Conservation (phyloP, 1,140 invertebrate species). For the Drosophila sulfurigaster region DNA sequence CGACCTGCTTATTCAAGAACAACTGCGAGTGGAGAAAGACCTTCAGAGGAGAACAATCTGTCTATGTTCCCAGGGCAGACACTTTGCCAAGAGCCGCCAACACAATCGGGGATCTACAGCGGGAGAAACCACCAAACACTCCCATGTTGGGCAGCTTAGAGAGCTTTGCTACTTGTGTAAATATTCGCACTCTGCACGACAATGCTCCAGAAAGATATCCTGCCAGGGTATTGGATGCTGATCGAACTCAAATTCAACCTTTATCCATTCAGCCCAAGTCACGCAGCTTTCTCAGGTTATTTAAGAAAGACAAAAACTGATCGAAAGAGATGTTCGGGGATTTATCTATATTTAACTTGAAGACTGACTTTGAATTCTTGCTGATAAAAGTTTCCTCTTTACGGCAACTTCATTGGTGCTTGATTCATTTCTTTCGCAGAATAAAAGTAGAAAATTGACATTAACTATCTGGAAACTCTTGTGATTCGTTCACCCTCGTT, state of each 20-base stretch:
- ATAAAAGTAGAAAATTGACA: background rate
- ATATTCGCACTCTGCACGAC: no score
- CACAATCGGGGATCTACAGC: background rate
- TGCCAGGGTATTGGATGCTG: background rate
- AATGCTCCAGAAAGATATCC: no score
- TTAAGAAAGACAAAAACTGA: conserved; percentile 27
- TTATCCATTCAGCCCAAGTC: background rate
- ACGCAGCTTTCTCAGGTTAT: conserved; percentile 2
- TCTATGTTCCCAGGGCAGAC: background rate
- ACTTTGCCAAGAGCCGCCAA: background rate
- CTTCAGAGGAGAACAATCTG: background rate
- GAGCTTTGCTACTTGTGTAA: background rate
- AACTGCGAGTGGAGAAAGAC: background rate
- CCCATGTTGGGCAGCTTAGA: background rate
- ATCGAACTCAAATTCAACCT: background rate
- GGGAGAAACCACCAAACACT: background rate
- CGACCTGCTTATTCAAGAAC: conserved; percentile 7
- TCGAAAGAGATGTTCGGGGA: no score
- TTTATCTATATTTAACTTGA: no score
- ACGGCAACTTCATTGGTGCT: background rate
- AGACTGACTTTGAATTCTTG: no score
- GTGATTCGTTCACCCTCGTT: background rate
- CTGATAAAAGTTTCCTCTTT: background rate
- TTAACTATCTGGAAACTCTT: background rate
- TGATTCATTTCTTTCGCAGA: background rate